Evolutionary conservation across 1,140 invertebrate species (phyloP).

Genomic region (Nilaparvata lugens): DNA sequence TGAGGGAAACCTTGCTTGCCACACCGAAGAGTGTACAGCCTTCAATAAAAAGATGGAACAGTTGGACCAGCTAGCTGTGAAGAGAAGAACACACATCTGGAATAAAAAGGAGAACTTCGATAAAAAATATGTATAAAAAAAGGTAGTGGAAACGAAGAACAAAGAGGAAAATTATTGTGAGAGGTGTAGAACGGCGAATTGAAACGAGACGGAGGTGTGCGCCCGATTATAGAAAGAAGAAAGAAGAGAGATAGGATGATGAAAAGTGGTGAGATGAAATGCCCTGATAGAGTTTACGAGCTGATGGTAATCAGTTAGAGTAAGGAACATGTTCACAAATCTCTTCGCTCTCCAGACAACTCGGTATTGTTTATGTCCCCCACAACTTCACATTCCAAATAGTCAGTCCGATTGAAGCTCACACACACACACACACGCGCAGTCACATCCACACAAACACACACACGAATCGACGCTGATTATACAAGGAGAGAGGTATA

Average conservation of each 20-base stretch:
- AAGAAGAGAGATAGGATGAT: neutral
- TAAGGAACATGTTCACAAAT: conserved; percentile 2
- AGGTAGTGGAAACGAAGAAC: too few species aligned
- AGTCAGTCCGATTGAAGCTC: conserved; percentile 2
- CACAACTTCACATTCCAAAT: conserved; percentile 1
- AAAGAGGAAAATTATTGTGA: neutral
- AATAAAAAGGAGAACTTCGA: too few species aligned
- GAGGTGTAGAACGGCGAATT: neutral
- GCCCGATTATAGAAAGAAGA: neutral
- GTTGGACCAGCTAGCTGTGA: too few species aligned
- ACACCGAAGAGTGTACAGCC: too few species aligned
- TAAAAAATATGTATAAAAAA: too few species aligned
- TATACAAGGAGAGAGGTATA: neutral
- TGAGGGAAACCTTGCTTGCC: too few species aligned
- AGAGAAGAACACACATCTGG: too few species aligned
- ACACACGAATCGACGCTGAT: neutral
- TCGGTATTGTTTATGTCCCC: conserved; percentile 4
- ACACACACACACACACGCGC: neutral
- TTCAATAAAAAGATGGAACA: too few species aligned
- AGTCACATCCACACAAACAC: neutral
- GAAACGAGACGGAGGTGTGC: neutral
- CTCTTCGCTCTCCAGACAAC: conserved; percentile 1
- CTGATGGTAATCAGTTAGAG: conserved; percentile 2
- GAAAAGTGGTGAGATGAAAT: neutral
- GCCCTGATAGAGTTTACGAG: conserved; percentile 3